Evolutionary conservation across 2,888 invertebrate genomes (phyloP).

Genomic region (Clepsis dumicolana): DNA sequence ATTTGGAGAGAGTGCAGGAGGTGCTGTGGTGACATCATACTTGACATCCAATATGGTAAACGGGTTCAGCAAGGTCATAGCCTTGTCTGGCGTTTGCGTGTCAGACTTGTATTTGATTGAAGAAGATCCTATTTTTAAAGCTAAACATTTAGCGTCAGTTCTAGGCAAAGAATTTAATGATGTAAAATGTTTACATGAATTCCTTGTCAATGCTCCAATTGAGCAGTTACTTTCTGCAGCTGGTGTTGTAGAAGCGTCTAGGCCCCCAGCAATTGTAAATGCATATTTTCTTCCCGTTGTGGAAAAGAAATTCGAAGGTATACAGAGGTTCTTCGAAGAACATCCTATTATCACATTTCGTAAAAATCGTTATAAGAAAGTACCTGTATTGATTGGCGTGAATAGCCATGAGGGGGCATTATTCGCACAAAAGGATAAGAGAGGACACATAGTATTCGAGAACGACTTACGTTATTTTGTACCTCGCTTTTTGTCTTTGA

Average conservation of each 20-base stretch:
- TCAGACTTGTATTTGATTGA: conserved; percentile 67
- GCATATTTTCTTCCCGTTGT: conserved; percentile 68
- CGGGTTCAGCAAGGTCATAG: conserved; percentile 67
- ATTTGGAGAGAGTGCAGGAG: conserved; percentile 77
- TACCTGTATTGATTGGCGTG: conserved; percentile 63
- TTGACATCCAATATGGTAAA: conserved; percentile 66
- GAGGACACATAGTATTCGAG: conserved; percentile 61
- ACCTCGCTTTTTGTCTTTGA: conserved; percentile 58
- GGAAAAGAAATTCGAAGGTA: conserved; percentile 65
- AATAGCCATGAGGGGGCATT: conserved; percentile 69
- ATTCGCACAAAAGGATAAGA: conserved; percentile 59
- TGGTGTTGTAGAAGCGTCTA: conserved; percentile 57
- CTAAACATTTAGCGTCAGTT: conserved; percentile 57
- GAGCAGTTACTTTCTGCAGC: conserved; percentile 67
- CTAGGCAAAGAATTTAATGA: conserved; percentile 62
- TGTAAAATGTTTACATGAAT: conserved; percentile 57
- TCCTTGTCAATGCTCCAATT: conserved; percentile 57
- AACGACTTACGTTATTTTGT: conserved; percentile 64
- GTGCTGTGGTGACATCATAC: conserved; percentile 59
- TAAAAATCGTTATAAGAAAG: conserved; percentile 58
- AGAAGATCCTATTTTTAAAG: conserved; percentile 66
- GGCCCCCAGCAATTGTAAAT: conserved; percentile 55
- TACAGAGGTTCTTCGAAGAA: conserved; percentile 65
- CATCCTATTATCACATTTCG: conserved; percentile 59
- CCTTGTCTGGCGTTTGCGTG: conserved; percentile 66